A percentile compares a stretch with the other conserved stretches of the same genome.
Conservation (phyloP, 2,888 invertebrate species). For the Acrobasis consociella region DNA sequence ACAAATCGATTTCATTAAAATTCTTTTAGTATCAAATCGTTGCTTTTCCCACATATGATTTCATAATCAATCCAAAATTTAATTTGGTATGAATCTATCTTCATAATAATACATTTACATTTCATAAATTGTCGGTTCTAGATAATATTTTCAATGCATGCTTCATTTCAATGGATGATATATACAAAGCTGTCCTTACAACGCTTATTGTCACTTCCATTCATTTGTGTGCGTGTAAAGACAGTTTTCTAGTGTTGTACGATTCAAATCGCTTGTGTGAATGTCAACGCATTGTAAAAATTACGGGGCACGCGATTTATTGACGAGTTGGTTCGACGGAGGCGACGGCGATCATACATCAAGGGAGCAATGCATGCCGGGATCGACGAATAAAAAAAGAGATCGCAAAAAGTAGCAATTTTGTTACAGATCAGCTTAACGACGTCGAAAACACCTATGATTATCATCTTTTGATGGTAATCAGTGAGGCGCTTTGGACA, state of each 20-base stretch:
- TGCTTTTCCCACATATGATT: background rate
- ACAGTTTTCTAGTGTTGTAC: conserved; percentile 41
- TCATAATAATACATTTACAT: background rate
- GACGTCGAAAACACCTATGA: conserved; percentile 82
- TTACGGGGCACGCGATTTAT: conserved; percentile 37
- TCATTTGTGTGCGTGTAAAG: conserved; percentile 40
- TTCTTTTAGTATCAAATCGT: conserved; percentile 3
- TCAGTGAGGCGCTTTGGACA: conserved; percentile 77
- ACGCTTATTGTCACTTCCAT: conserved; percentile 24
- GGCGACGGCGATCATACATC: conserved; percentile 55
- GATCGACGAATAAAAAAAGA: conserved; percentile 56
- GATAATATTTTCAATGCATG: conserved; percentile 47
- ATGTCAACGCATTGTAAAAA: conserved; percentile 44
- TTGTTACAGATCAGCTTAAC: conserved; percentile 82
- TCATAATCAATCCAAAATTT: background rate
- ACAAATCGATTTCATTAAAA: background rate
- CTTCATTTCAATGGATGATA: conserved; percentile 46
- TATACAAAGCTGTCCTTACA: conserved; percentile 56
- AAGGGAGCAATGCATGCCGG: conserved; percentile 60
- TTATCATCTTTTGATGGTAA: conserved; percentile 83
- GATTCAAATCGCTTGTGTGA: conserved; percentile 60
- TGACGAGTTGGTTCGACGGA: conserved; percentile 49
- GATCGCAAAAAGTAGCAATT: conserved; percentile 79
- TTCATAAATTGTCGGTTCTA: conserved; percentile 49
- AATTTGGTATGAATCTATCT: background rate